A percentile compares a stretch with the other conserved stretches of the same genome.
Evolutionary conservation across 2,888 invertebrate species (phyloP).

Genomic region (Pammene fasciana): DNA sequence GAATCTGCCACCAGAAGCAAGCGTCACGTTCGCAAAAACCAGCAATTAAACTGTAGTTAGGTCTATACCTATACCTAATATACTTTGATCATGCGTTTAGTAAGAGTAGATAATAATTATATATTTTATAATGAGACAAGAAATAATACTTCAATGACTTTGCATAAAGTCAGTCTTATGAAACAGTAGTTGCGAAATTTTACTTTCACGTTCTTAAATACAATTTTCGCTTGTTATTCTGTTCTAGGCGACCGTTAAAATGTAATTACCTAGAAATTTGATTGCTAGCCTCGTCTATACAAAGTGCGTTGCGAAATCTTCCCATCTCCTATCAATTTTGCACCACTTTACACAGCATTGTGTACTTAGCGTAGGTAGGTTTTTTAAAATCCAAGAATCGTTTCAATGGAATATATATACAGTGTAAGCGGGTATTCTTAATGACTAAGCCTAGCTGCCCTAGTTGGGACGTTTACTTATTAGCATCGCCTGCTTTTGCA

Average conservation of each 20-base stretch:
- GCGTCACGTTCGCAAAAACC: slow-evolving; percentile 51
- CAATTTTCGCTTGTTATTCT: slow-evolving; percentile 21
- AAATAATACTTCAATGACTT: slow-evolving; percentile 17
- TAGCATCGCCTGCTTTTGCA: slow-evolving; percentile 50
- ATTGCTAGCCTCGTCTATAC: slow-evolving; percentile 32
- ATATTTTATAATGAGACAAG: slow-evolving; percentile 19
- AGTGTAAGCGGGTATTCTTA: no score
- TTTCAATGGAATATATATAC: no score
- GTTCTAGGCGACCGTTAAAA: slow-evolving; percentile 30
- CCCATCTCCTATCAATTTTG: slow-evolving; percentile 12
- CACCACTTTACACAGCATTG: not conserved
- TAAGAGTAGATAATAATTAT: slow-evolving; percentile 5
- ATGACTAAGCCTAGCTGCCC: no score
- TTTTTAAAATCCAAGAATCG: no score
- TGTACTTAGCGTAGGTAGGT: no score
- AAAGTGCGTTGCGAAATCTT: slow-evolving; percentile 26
- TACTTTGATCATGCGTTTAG: slow-evolving; percentile 37
- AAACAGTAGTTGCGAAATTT: slow-evolving; percentile 36
- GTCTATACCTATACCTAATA: slow-evolving; percentile 35
- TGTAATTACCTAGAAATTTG: slow-evolving; percentile 40
- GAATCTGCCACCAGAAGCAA: slow-evolving; percentile 43
- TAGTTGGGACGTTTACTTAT: slow-evolving; percentile 52
- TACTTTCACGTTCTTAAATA: slow-evolving; percentile 37
- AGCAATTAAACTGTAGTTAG: slow-evolving; percentile 48
- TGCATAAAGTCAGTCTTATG: slow-evolving; percentile 24